Evolutionary conservation across 2,113 vertebrate species (phyloP).

Genomic region (Sceloporus tristichus): DNA sequence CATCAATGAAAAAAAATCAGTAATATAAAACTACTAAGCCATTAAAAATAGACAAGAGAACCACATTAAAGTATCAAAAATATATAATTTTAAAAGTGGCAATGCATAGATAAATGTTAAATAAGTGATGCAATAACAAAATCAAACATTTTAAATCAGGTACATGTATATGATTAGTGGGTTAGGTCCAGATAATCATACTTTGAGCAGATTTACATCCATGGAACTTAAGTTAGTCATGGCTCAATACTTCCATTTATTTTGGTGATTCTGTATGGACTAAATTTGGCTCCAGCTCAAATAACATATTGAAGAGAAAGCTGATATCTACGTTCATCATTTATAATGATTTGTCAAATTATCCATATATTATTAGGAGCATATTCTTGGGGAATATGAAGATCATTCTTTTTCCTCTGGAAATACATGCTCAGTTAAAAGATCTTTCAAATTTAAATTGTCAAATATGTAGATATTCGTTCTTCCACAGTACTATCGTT

Average conservation of each 20-base stretch:
- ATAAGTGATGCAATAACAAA: neutral
- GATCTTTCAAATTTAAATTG: neutral
- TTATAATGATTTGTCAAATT: neutral
- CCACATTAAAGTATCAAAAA: neutral
- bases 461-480: neutral
- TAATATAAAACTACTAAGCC: neutral
- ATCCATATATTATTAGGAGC: neutral
- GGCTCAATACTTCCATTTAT: too few species aligned
- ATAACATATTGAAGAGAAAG: neutral
- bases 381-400: neutral
- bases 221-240: too few species aligned
- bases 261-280: too few species aligned
- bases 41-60: neutral
- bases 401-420: too few species aligned
- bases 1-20: neutral
- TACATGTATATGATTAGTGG: neutral
- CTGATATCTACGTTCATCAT: neutral
- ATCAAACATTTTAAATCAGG: neutral
- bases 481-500: neutral
- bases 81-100: neutral
- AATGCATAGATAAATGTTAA: neutral
- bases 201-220: too few species aligned
- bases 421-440: neutral
- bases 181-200: neutral
- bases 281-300: too few species aligned